Percentiles rank a stretch among this genome's conserved stretches.
Conservation (phyloP, 2,888 invertebrate genomes). For the Phrixothrix hirtus region DNA sequence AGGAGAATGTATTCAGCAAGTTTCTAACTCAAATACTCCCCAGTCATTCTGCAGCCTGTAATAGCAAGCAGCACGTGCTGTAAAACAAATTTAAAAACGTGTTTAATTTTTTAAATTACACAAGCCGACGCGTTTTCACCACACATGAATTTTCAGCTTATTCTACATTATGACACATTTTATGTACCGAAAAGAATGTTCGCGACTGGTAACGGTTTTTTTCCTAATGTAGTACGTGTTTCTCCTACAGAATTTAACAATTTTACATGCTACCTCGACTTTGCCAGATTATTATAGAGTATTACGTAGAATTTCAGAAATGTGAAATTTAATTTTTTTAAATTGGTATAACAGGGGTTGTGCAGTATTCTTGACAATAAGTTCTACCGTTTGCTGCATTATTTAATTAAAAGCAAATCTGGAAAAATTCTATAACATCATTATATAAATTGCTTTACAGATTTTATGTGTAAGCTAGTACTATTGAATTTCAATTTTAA, state of each 20-base stretch:
- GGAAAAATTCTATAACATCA: too few species aligned
- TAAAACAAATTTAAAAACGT: slow-evolving; percentile 26
- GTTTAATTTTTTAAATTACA: slow-evolving; percentile 26
- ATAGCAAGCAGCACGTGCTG: slow-evolving; percentile 14
- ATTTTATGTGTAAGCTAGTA: too few species aligned
- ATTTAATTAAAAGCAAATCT: too few species aligned
- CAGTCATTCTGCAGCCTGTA: slow-evolving; percentile 11
- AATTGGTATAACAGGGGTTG: too few species aligned
- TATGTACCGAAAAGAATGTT: slow-evolving; percentile 14
- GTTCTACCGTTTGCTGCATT: too few species aligned
- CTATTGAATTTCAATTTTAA: too few species aligned
- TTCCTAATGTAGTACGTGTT: slow-evolving; percentile 13
- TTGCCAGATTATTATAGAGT: too few species aligned
- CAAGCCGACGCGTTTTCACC: slow-evolving; percentile 14
- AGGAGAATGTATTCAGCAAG: slow-evolving; percentile 1
- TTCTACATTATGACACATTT: slow-evolving; percentile 17
- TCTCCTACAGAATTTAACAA: slow-evolving; percentile 3
- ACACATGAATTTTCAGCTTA: slow-evolving; percentile 19
- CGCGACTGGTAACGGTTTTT: slow-evolving; percentile 8
- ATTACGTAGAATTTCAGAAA: too few species aligned
- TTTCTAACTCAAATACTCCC: slow-evolving; percentile 11
- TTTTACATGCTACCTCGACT: background rate
- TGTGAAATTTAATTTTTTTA: too few species aligned
- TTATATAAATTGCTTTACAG: too few species aligned
- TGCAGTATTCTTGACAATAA: too few species aligned